phyloP scores from a whole-genome alignment of 2,113 vertebrate genomes.

The Mixornis gularis region DNA sequence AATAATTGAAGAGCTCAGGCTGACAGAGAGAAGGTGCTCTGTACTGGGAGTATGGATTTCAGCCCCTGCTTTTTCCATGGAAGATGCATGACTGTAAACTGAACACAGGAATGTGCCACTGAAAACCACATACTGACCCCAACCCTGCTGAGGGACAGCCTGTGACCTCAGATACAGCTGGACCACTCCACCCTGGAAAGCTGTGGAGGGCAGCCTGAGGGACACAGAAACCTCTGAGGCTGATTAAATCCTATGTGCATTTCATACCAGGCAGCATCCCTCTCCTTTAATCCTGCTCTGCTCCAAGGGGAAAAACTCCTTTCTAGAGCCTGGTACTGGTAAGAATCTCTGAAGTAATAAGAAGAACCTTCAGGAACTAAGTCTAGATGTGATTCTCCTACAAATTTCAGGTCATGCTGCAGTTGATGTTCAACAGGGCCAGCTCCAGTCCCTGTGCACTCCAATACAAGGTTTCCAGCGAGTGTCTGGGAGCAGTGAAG shows the following conservation, averaged over 20 bases:
- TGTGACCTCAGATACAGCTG: rapidly evolving
- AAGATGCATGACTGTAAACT: not conserved
- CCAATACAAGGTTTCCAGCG: not conserved
- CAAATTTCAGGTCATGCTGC: not conserved
- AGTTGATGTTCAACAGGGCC: not conserved
- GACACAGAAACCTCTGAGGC: not conserved
- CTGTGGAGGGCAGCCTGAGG: not conserved
- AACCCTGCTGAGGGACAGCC: not conserved
- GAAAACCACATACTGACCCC: not conserved
- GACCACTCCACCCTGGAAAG: not conserved
- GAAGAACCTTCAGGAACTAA: not conserved
- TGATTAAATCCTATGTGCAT: not conserved
- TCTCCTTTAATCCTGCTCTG: not conserved
- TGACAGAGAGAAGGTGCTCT: not conserved
- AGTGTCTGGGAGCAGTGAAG: not conserved
- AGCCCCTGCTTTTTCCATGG: not conserved
- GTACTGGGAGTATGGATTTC: not conserved
- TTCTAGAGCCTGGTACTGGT: not conserved
- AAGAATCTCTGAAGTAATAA: not conserved
- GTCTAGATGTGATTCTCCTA: not conserved
- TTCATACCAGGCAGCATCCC: not conserved
- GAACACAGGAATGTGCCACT: not conserved
- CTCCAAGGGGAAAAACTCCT: not conserved
- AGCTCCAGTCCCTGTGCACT: not conserved
- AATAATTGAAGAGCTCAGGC: not conserved